Evolutionary conservation across 2,113 vertebrate species (phyloP).

Genomic region (Entomyzon cyanotis): DNA sequence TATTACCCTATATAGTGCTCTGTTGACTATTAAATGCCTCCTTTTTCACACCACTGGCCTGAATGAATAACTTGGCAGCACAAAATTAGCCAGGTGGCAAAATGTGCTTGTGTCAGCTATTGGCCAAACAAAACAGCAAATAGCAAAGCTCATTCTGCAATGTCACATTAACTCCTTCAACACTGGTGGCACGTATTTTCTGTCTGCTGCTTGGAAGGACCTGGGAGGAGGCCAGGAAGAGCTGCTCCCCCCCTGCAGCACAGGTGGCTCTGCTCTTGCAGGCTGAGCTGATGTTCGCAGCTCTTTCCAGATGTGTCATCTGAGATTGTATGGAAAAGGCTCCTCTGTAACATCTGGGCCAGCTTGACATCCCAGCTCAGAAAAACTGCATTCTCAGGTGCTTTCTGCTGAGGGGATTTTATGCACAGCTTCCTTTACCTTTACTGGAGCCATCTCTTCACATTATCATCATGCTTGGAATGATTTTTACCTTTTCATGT

Average conservation of each 20-base stretch:
- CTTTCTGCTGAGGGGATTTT: neutral
- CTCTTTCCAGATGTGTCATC: neutral
- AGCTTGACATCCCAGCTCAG: neutral
- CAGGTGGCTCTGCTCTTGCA: neutral
- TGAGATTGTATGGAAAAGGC: neutral
- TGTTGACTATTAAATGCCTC: constrained; percentile 77
- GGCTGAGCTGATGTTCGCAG: neutral
- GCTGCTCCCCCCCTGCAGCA: neutral
- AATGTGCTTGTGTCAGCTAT: constrained; percentile 75
- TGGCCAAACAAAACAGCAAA: constrained; percentile 74
- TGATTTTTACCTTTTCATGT: neutral
- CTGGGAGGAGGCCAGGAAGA: constrained; percentile 1
- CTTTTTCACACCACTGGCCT: constrained; percentile 77
- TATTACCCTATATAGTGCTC: constrained; percentile 72
- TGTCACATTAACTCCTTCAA: constrained; percentile 70
- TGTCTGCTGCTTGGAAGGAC: neutral
- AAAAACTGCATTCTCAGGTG: neutral
- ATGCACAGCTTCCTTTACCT: neutral
- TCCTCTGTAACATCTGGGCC: neutral
- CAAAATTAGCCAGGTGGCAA: constrained; percentile 75
- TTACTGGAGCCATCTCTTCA: neutral
- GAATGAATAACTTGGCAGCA: constrained; percentile 76
- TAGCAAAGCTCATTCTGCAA: constrained; percentile 62
- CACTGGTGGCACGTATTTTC: neutral
- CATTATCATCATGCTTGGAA: neutral